Conservation (phyloP, 1,140 invertebrate genomes). For the Sarcophaga bullata region DNA sequence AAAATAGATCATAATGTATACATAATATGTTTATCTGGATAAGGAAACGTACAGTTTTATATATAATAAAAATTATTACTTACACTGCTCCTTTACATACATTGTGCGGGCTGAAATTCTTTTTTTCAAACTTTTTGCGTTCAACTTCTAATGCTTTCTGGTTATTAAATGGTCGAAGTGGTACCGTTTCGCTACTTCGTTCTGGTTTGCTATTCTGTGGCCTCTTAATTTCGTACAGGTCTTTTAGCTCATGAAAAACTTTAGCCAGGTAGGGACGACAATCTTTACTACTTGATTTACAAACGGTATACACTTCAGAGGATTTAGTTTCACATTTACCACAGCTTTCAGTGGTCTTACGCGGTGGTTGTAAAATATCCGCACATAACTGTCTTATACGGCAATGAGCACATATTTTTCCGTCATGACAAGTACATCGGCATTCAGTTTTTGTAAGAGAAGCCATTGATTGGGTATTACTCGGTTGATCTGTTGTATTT, state of each 20-base stretch:
- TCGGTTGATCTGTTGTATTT: conserved; percentile 28
- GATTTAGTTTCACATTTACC: conserved; percentile 42
- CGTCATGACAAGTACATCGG: conserved; percentile 52
- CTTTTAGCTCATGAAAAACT: conserved; percentile 53
- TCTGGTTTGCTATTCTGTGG: conserved; percentile 45
- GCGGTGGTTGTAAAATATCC: conserved; percentile 52
- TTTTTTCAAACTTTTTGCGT: too few species aligned
- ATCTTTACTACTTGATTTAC: conserved; percentile 45
- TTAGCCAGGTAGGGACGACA: conserved; percentile 49
- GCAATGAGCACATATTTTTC: conserved; percentile 58
- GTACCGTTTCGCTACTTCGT: too few species aligned
- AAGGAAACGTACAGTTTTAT: too few species aligned
- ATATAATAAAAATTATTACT: too few species aligned
- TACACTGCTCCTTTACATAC: too few species aligned
- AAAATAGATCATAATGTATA: too few species aligned
- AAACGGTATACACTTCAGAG: conserved; percentile 48
- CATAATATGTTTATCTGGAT: too few species aligned
- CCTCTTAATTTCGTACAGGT: conserved; percentile 47
- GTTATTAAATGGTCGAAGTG: too few species aligned
- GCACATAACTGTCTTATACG: conserved; percentile 55
- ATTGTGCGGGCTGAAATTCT: too few species aligned
- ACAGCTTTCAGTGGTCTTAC: conserved; percentile 25
- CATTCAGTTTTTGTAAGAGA: conserved; percentile 12
- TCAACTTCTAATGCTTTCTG: too few species aligned
- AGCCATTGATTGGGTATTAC: background rate